phyloP scores from a whole-genome alignment of 2,888 invertebrate genomes.

The Stegana nigrithorax region DNA sequence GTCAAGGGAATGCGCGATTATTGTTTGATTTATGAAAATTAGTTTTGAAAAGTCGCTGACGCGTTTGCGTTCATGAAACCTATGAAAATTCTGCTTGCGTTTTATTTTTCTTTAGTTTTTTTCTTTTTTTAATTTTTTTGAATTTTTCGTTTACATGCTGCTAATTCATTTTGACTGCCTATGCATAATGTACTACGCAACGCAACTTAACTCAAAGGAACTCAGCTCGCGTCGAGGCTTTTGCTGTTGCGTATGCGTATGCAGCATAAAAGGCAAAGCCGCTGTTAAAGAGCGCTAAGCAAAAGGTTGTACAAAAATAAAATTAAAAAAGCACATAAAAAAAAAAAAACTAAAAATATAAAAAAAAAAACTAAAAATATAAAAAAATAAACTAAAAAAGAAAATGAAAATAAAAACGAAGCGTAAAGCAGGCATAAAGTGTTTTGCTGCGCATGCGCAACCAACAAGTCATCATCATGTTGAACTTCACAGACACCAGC shows the following conservation, averaged over 20 bases:
- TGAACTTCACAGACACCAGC: too few relatives aligned
- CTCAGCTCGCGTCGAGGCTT: not conserved
- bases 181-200: too few relatives aligned
- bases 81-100: too few relatives aligned
- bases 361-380: not conserved
- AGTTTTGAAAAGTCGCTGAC: constrained; percentile 4
- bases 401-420: not conserved
- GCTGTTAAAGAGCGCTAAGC: too few relatives aligned
- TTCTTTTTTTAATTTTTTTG: too few relatives aligned
- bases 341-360: too few relatives aligned
- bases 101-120: too few relatives aligned
- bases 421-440: constrained; percentile 41
- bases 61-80: too few relatives aligned
- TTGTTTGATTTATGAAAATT: constrained; percentile 19
- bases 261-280: not conserved
- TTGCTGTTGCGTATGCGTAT: too few relatives aligned
- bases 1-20: constrained; percentile 31
- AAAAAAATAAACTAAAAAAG: not conserved
- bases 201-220: not conserved
- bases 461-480: constrained; percentile 41
- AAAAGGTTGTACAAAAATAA: not conserved
- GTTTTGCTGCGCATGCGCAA: constrained; percentile 48
- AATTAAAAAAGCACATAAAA: not conserved
- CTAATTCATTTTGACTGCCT: not conserved
- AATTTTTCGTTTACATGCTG: not conserved